These are phyloP conservation scores for Copidosoma floridanum DNA, from an alignment of 1,140 invertebrate genomes.

Conservation along the genomic window DNA sequence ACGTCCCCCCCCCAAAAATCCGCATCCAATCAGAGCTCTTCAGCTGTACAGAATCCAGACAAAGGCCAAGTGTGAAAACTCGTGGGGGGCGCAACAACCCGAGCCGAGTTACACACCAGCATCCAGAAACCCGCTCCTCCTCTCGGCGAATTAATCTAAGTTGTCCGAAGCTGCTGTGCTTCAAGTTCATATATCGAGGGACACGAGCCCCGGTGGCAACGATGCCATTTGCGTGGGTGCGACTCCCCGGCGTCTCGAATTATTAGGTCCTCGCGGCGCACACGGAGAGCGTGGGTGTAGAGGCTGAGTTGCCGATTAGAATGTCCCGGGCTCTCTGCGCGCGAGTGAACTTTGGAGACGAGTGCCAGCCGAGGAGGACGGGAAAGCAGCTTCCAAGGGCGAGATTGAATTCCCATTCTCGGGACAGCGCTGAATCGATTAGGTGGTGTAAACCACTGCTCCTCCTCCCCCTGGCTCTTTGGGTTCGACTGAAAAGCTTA, in stretches of 20 bases:
- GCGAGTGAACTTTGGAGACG: neutral
- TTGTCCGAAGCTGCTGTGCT: conserved; percentile 25
- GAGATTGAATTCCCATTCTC: neutral
- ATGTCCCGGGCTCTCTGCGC: too few relatives aligned
- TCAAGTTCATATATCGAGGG: conserved; percentile 27
- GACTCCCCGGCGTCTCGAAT: neutral
- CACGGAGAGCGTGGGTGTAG: too few relatives aligned
- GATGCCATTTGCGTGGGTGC: neutral
- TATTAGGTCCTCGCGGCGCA: conserved; percentile 24
- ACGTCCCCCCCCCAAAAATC: too few relatives aligned
- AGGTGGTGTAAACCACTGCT: too few relatives aligned
- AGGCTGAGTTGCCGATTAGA: conserved; percentile 35
- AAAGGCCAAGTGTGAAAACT: too few relatives aligned
- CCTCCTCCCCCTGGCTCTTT: neutral
- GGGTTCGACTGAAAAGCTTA: neutral
- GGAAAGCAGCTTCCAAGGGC: neutral
- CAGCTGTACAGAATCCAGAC: too few relatives aligned
- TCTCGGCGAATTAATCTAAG: conserved; percentile 36
- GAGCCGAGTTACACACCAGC: too few relatives aligned
- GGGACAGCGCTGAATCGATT: neutral
- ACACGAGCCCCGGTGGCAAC: neutral
- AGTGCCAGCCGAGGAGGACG: neutral
- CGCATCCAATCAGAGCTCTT: too few relatives aligned
- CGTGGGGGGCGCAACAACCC: too few relatives aligned
- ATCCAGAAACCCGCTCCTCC: too few relatives aligned